These are phyloP conservation scores for Ptyas mucosa DNA, from an alignment of 2,113 vertebrate genomes.

Conservation along the genomic window DNA sequence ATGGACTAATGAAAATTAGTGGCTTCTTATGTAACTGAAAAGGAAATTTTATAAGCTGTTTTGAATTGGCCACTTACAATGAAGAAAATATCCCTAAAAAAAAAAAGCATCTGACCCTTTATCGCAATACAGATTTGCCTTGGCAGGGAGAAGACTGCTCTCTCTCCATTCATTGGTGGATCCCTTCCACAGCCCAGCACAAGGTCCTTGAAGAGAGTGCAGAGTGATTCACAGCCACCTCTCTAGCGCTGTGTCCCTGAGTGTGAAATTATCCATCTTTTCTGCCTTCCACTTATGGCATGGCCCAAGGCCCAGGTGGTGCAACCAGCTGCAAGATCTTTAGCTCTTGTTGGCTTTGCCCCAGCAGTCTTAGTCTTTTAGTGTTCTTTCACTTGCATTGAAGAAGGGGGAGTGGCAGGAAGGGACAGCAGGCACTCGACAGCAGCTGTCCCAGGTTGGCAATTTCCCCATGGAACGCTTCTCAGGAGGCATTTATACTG, in stretches of 20 bases:
- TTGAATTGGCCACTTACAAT: not conserved
- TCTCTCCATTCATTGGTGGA: not conserved
- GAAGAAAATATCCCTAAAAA: not conserved
- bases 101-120: not conserved
- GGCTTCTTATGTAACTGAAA: not conserved
- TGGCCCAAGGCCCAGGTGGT: constrained; percentile 82
- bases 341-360: constrained; percentile 79
- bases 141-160: not conserved
- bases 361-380: constrained; percentile 77
- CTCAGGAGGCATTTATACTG: constrained; percentile 68
- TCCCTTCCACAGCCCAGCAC: not conserved
- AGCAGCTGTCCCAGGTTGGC: constrained; percentile 82
- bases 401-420: constrained; percentile 75
- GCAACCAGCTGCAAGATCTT: constrained; percentile 81
- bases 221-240: not conserved
- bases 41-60: not conserved
- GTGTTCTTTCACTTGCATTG: constrained; percentile 72
- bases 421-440: constrained; percentile 76
- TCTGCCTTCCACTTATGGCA: constrained; percentile 68
- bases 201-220: constrained; percentile 15
- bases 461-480: constrained; percentile 66
- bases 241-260: constrained; percentile 11
- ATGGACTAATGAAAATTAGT: not conserved
- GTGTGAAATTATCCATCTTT: constrained; percentile 62
- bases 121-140: not conserved